These are phyloP conservation scores for Himalopsyche tibetana DNA, from an alignment of 2,888 invertebrate genomes.

Conservation along the genomic window DNA sequence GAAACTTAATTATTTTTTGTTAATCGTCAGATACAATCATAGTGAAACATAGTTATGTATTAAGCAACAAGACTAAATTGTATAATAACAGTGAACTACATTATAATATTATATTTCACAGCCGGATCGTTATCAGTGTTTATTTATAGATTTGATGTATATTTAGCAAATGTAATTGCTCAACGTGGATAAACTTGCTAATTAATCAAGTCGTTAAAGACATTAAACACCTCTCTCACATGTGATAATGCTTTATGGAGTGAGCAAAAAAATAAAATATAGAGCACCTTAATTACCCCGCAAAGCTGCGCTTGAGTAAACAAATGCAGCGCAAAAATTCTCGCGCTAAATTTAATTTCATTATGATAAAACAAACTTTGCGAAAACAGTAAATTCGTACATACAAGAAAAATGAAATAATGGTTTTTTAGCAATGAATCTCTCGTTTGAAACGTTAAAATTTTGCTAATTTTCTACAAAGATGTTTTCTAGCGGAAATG, in stretches of 20 bases:
- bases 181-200: too few relatives aligned
- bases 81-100: too few relatives aligned
- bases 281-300: slow-evolving; percentile 7
- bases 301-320: slow-evolving; percentile 6
- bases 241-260: slow-evolving; percentile 11
- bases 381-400: background rate
- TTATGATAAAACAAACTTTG: slow-evolving; percentile 21
- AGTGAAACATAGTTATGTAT: too few relatives aligned
- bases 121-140: too few relatives aligned
- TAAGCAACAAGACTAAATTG: too few relatives aligned
- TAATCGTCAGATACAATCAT: too few relatives aligned
- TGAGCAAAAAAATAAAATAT: background rate
- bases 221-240: background rate
- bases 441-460: slow-evolving; percentile 45
- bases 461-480: slow-evolving; percentile 53
- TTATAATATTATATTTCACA: too few relatives aligned
- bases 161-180: too few relatives aligned
- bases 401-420: slow-evolving; percentile 56
- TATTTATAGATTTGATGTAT: too few relatives aligned
- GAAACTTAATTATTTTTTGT: too few relatives aligned
- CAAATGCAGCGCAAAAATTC: slow-evolving; percentile 44
- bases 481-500: slow-evolving; percentile 45
- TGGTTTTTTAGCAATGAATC: slow-evolving; percentile 53
- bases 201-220: background rate
- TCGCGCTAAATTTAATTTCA: slow-evolving; percentile 19